Percentiles rank a stretch among this genome's conserved stretches.
phyloP scores from a whole-genome alignment of 2,888 invertebrate genomes.

The Eristalis tenax region DNA sequence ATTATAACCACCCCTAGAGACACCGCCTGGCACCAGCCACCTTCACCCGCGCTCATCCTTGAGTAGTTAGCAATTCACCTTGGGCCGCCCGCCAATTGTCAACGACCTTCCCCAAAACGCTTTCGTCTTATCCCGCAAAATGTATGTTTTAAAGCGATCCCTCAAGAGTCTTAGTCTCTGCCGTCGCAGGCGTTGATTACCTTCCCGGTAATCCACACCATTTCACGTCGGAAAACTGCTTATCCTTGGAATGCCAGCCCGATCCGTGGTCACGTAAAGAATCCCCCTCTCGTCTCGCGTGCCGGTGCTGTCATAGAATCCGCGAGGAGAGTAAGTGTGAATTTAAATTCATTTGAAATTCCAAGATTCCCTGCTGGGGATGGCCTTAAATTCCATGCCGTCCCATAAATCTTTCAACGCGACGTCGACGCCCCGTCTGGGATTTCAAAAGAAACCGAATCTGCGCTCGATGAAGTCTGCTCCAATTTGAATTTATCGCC shows the following conservation, averaged over 20 bases:
- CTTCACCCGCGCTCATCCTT: background rate
- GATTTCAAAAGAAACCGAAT: background rate
- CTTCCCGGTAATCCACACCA: background rate
- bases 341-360: conserved; percentile 53
- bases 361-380: background rate
- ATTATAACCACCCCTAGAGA: background rate
- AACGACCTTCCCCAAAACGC: background rate
- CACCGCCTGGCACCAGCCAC: background rate
- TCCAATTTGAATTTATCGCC: conserved; percentile 37
- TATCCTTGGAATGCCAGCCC: conserved; percentile 30
- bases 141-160: background rate
- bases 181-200: background rate
- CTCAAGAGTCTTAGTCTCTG: background rate
- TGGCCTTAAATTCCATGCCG: conserved; percentile 20
- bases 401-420: conserved; percentile 36
- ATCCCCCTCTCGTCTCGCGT: background rate
- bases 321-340: conserved; percentile 4
- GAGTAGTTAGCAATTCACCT: background rate
- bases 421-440: background rate
- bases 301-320: background rate
- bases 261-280: background rate
- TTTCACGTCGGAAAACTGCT: conserved; percentile 26
- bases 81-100: background rate
- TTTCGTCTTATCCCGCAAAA: background rate
- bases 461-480: background rate